A percentile compares a stretch with the other conserved stretches of the same genome.
Evolutionary conservation across 2,797 vertebrate species (phyloP).

Genomic region (Balearica regulorum): DNA sequence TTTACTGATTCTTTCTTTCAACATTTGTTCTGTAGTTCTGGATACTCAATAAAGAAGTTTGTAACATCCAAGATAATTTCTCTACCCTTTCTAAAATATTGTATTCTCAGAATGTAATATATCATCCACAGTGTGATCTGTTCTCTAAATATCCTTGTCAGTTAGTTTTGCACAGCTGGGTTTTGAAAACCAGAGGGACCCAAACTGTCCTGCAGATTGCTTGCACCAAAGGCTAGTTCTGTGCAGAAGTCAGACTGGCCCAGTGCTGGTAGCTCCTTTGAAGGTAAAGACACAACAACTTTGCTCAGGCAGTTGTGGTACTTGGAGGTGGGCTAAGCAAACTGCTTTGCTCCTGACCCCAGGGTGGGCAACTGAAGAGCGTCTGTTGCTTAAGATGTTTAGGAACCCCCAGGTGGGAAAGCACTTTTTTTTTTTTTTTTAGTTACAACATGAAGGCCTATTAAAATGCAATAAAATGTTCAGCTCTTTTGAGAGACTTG

Average conservation of each 20-base stretch:
- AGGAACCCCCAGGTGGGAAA: not conserved
- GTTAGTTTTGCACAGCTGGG: not conserved
- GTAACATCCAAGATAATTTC: not conserved
- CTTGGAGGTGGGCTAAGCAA: not conserved
- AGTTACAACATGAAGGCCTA: not conserved
- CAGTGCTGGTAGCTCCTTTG: not conserved
- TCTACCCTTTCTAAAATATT: not conserved
- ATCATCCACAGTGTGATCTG: not conserved
- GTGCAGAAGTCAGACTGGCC: not conserved
- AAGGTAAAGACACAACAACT: not conserved
- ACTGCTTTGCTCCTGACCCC: not conserved
- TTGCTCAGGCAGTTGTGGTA: not conserved
- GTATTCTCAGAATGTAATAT: not conserved
- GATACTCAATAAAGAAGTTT: constrained; percentile 3
- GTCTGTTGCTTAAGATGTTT: not conserved
- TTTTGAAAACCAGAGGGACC: not conserved
- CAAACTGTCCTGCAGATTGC: not conserved
- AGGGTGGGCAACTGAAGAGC: not conserved
- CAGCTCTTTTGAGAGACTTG: not conserved
- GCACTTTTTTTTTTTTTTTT: not conserved
- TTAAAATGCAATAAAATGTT: not conserved
- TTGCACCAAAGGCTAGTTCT: not conserved
- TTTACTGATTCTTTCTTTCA: constrained; percentile 42
- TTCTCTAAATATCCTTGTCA: not conserved
- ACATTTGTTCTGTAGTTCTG: constrained; percentile 29